These are phyloP conservation scores for Tachyglossus aculeatus DNA, from an alignment of 2,797 vertebrate genomes.

Conservation along the genomic window DNA sequence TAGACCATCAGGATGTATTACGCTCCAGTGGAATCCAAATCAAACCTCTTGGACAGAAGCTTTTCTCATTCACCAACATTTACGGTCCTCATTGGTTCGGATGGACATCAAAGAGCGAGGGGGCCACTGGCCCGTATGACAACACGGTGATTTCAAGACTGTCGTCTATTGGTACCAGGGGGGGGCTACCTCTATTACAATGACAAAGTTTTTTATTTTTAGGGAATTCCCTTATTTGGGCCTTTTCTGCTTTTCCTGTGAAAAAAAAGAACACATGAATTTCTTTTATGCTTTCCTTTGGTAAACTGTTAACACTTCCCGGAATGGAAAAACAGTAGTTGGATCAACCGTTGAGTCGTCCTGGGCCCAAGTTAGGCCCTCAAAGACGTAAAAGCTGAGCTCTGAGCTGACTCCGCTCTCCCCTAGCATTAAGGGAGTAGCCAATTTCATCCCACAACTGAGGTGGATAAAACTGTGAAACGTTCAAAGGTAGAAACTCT, in stretches of 20 bases:
- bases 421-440: constrained; percentile 20
- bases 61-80: background rate
- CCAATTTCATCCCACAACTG: background rate
- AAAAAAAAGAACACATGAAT: background rate
- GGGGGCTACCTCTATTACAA: background rate
- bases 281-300: constrained; percentile 1
- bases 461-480: background rate
- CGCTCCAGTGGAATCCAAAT: background rate
- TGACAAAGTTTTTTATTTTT: constrained; percentile 1
- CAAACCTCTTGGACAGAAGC: constrained; percentile 28
- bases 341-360: constrained; percentile 20
- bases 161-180: background rate
- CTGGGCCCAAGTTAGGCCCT: constrained; percentile 30
- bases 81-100: constrained; percentile 16
- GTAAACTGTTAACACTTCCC: constrained; percentile 31
- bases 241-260: constrained; percentile 13
- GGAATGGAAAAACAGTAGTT: constrained; percentile 52
- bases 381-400: constrained; percentile 1
- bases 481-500: constrained; percentile 12
- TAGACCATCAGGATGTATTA: constrained; percentile 32
- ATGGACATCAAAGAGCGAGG: background rate
- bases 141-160: constrained; percentile 9
- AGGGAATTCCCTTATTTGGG: constrained; percentile 9
- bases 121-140: background rate
- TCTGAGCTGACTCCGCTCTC: constrained; percentile 6